phyloP scores from a whole-genome alignment of 53 echinoderm and acorn worm genomes.

The Crossaster papposus region DNA sequence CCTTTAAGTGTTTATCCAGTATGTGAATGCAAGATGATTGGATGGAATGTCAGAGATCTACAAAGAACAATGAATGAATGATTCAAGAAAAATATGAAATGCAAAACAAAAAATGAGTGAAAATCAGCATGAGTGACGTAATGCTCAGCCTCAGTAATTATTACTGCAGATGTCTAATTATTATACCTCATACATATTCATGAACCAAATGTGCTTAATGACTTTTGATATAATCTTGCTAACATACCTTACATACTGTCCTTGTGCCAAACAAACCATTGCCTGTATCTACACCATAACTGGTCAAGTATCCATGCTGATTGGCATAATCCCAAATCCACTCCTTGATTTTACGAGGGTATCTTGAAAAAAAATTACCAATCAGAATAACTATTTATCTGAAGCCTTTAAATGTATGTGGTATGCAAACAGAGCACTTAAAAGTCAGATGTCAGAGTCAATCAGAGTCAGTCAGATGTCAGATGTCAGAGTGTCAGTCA shows the following conservation, averaged over 20 bases:
- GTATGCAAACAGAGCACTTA: too few relatives aligned
- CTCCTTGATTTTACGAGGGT: slow-evolving; percentile 75
- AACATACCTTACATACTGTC: slow-evolving; percentile 74
- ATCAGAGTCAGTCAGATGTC: too few relatives aligned
- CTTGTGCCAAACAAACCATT: slow-evolving; percentile 82
- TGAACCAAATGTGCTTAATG: neutral
- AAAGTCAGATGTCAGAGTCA: too few relatives aligned
- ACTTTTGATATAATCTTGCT: neutral
- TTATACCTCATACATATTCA: neutral
- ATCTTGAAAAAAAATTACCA: slow-evolving; percentile 42
- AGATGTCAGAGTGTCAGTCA: too few relatives aligned
- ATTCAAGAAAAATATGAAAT: neutral
- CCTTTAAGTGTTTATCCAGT: neutral
- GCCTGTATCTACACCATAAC: slow-evolving; percentile 82
- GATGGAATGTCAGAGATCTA: neutral
- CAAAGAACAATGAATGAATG: neutral
- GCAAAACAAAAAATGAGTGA: neutral
- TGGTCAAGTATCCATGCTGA: slow-evolving; percentile 76
- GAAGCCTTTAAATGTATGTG: neutral
- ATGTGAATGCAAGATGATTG: neutral
- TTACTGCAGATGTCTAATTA: too few relatives aligned
- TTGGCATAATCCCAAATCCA: slow-evolving; percentile 94
- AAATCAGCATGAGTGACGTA: neutral
- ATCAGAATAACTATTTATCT: neutral
- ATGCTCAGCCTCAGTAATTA: too few relatives aligned